Base-by-base conservation (phyloP, 1,140 invertebrate genomes). In the Drosophila albomicans region DNA sequence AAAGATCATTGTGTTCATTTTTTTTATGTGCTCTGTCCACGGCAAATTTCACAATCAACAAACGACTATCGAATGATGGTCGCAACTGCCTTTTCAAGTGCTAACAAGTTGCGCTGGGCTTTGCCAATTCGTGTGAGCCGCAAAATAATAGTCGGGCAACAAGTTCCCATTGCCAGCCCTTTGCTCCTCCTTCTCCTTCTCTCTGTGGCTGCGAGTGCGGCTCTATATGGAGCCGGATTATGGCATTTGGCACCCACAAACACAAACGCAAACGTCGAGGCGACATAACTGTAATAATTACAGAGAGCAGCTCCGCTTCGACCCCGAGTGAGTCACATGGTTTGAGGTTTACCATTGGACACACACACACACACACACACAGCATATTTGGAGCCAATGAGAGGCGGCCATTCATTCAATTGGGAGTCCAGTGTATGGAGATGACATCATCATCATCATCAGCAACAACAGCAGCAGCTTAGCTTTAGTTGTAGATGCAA, bases 241-340 rank as follows among this genome's bases (percentile, higher is more conserved):
- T 70, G 66, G 73, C 59, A 56, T 70, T 69, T 69, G 57, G 72
- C 72, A 75, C 70, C 70, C 70, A 74, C 71, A 56, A 74, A 25
- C 4, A 7, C 5, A 48, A 43, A 25, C 16, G 32, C 7, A 1
- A 8, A 63, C 52, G 30, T 10, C 49, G 48, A 38, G 35, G 41
- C 65, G 41, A 69, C 67, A 51, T 80, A 87, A 87, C 84, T 87
- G 84, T 87, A 87, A 88, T 87, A 38, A 87, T 87, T 87, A 88
- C 84, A 87, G 20, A 58, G 38, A 43, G 51, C 25, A 38, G n/a
- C 16, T 5, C 30, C 35, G 20, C 16, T 5, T 30, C 20, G 5
- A 8, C 28, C 16, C 45, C 41, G 41, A 20, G 59, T 70, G 82
- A 81, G 68, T 79, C 78, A 68, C 70, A 56, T 71, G 70, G 54